phyloP scores from a whole-genome alignment of 2,113 vertebrate genomes.

The Cercopithecus mona region DNA sequence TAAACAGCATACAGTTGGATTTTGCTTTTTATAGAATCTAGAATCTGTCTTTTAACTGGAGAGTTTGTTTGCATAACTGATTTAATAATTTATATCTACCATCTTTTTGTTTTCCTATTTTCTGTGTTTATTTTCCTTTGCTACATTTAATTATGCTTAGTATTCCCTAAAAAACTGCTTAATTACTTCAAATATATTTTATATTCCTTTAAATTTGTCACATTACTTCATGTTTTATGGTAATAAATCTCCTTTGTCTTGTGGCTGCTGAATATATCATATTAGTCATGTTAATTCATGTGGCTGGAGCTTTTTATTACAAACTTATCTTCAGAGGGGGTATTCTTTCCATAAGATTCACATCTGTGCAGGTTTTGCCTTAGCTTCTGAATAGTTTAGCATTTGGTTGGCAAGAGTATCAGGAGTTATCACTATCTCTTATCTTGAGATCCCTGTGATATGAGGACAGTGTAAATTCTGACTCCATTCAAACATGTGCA shows the following conservation, averaged over 20 bases:
- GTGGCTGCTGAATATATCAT: background rate
- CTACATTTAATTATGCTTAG: background rate
- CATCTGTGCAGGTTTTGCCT: background rate
- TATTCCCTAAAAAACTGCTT: background rate
- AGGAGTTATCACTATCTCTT: background rate
- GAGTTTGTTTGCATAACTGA: background rate
- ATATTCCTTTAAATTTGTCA: background rate
- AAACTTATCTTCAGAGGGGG: background rate
- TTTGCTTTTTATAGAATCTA: background rate
- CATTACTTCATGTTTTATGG: background rate
- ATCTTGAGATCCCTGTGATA: background rate
- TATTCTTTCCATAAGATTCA: background rate
- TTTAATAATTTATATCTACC: conserved; percentile 1
- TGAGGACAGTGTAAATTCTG: background rate
- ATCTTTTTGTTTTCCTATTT: conserved; percentile 15
- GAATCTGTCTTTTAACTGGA: background rate
- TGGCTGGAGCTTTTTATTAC: background rate
- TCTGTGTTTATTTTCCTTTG: background rate
- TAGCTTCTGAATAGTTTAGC: background rate
- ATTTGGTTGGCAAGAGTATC: background rate
- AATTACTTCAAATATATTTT: conserved; percentile 12
- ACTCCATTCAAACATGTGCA: background rate
- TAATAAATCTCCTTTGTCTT: background rate
- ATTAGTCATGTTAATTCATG: background rate
- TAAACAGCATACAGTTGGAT: background rate